These are phyloP conservation scores for Dicyrtoma fusca DNA, from an alignment of 2,888 invertebrate genomes.

Conservation along the genomic window DNA sequence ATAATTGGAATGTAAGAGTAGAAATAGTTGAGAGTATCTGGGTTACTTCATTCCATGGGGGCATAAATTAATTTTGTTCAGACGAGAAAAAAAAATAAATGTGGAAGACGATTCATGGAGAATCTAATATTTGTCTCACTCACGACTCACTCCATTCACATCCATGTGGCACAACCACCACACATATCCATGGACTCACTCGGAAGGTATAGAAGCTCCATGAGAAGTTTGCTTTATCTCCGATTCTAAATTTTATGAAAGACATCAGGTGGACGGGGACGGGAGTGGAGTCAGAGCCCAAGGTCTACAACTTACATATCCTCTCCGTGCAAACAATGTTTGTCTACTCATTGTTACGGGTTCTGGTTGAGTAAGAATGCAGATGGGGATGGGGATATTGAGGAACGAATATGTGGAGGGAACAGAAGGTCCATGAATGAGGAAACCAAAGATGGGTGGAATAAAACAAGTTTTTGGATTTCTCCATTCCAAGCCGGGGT, in stretches of 20 bases:
- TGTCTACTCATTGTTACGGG: slow-evolving; percentile 3
- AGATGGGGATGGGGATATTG: neutral
- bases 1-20: neutral
- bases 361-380: too few relatives aligned
- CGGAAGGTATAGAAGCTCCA: too few relatives aligned
- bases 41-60: slow-evolving; percentile 15
- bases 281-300: too few relatives aligned
- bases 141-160: too few relatives aligned
- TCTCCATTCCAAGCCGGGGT: neutral
- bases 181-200: neutral
- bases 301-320: too few relatives aligned
- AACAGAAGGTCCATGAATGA: neutral
- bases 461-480: slow-evolving; percentile 24
- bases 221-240: too few relatives aligned
- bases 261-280: too few relatives aligned
- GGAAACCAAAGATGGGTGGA: neutral
- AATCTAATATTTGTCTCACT: neutral
- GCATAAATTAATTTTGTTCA: slow-evolving; percentile 23
- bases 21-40: neutral
- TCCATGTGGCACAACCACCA: too few relatives aligned
- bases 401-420: neutral
- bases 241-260: too few relatives aligned
- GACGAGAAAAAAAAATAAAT: neutral
- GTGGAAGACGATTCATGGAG: neutral
- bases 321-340: neutral